Evolutionary conservation across 1,140 invertebrate genomes (phyloP), one percentile per base, ranked within the genome.

Genomic region (Meloidogyne hapla): DNA sequence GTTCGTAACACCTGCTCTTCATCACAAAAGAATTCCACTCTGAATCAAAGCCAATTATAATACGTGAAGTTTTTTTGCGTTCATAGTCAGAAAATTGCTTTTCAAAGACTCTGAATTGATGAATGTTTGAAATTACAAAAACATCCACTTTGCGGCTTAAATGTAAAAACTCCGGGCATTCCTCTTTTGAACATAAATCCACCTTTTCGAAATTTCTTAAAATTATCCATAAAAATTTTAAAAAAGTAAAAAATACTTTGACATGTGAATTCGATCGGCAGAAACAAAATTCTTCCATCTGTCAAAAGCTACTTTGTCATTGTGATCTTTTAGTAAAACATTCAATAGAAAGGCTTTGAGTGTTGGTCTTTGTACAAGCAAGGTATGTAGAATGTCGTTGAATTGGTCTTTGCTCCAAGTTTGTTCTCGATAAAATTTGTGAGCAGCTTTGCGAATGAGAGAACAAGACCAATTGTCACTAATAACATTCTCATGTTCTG

Each of bases 261-360:
- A 61, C 70, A 73, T 73, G n/a, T 64, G 42, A 26, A 38, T 63
- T n/a, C 70, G 70, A 56, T 73, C 70, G 12, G 70, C 28, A 15
- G 70, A 73, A 42, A 73, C 70, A 33, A 73, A 73, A 73, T 73
- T 73, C 21, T 64, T 61, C 70, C 70, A 73, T 62, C 56, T 56
- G 10, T 73, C 70, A 62, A 56, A 61, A 40, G 70, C 70, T 21
- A 38, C 21, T 33, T 64, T 73, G n/a, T 73, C 70, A 21, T 73
- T 33, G 48, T 73, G 56, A 64, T 73, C 70, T 21, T 73, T 73
- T 13, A 73, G 23, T 23, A 73, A 64, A 63, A 73, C 70, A 28
- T 73, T 73, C 21, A 73, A 21, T 64, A 73, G 21, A 63, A 63
- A 73, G 0, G 70, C 21, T 28, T 73, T 73, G 4, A 73, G 45